phyloP scores from a whole-genome alignment of 2,797 vertebrate genomes.

The Alauda arvensis region DNA sequence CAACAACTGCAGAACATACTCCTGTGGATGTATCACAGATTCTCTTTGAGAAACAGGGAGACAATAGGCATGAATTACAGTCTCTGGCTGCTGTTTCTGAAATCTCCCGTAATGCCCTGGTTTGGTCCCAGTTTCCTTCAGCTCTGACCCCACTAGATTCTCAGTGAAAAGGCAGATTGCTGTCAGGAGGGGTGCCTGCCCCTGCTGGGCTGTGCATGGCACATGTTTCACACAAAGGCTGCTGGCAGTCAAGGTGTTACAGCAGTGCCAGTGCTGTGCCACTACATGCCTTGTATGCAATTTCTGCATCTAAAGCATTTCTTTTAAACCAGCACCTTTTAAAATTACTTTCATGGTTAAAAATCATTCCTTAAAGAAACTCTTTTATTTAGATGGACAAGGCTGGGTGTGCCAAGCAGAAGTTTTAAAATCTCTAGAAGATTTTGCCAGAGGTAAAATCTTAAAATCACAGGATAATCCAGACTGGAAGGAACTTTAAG shows the following conservation, averaged over 20 bases:
- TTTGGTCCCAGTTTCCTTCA: not conserved
- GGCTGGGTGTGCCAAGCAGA: not conserved
- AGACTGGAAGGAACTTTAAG: not conserved
- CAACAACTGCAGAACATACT: not conserved
- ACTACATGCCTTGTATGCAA: not conserved
- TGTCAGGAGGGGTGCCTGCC: not conserved
- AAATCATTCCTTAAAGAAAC: not conserved
- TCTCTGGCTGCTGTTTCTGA: not conserved
- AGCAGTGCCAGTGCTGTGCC: not conserved
- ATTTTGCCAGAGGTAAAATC: not conserved
- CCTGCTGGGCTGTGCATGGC: accelerated
- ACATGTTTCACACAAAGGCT: accelerated
- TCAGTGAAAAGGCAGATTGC: not conserved
- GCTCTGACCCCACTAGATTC: not conserved
- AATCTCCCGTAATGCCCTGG: not conserved
- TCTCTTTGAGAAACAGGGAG: not conserved
- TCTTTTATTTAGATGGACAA: not conserved
- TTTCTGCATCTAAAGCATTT: not conserved
- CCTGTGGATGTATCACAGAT: not conserved
- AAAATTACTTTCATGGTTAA: not conserved
- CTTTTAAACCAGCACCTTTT: not conserved
- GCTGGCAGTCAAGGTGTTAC: not conserved
- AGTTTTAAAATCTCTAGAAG: not conserved
- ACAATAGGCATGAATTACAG: not conserved
- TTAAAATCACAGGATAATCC: not conserved